A percentile compares a stretch with the other conserved stretches of the same genome.
Conservation (phyloP, 2,113 vertebrate genomes). For the Periophthalmus modestus region DNA sequence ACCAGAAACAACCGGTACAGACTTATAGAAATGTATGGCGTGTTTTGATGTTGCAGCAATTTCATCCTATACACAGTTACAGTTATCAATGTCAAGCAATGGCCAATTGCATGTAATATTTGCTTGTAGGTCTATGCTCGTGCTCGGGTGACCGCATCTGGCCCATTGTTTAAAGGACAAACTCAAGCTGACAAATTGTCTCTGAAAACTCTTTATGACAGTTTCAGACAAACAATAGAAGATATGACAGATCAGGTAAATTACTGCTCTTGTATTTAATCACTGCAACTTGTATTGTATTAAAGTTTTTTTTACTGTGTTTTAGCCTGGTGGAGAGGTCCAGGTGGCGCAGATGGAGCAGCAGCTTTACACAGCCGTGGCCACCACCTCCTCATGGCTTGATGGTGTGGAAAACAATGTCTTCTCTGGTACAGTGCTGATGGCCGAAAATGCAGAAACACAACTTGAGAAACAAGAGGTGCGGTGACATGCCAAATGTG, state of each 20-base stretch:
- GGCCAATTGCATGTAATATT: not conserved
- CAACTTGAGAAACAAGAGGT: conserved; percentile 88
- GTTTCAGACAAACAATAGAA: conserved; percentile 83
- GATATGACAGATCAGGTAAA: conserved; percentile 79
- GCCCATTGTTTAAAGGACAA: conserved; percentile 81
- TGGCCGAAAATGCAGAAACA: conserved; percentile 82
- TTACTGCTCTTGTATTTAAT: not conserved
- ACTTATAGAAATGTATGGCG: not conserved
- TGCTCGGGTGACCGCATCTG: conserved; percentile 76
- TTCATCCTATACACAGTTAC: not conserved
- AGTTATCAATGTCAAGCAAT: not conserved
- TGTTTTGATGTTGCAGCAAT: not conserved
- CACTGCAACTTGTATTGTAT: not conserved
- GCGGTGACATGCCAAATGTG: not conserved
- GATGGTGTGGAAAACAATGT: conserved; percentile 85
- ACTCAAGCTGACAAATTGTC: conserved; percentile 74
- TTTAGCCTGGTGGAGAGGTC: conserved; percentile 69
- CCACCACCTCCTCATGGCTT: conserved; percentile 85
- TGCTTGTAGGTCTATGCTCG: conserved; percentile 83
- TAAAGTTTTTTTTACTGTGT: not conserved
- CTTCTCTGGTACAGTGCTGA: conserved; percentile 79
- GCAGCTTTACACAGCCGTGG: conserved; percentile 83
- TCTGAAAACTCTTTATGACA: conserved; percentile 79
- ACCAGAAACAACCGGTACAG: conserved; percentile 83
- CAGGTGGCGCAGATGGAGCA: conserved; percentile 80